Percentiles rank a stretch among this genome's conserved stretches.
phyloP scores from a whole-genome alignment of 2,888 invertebrate species.

The Rhimphoctona megacephalus region DNA sequence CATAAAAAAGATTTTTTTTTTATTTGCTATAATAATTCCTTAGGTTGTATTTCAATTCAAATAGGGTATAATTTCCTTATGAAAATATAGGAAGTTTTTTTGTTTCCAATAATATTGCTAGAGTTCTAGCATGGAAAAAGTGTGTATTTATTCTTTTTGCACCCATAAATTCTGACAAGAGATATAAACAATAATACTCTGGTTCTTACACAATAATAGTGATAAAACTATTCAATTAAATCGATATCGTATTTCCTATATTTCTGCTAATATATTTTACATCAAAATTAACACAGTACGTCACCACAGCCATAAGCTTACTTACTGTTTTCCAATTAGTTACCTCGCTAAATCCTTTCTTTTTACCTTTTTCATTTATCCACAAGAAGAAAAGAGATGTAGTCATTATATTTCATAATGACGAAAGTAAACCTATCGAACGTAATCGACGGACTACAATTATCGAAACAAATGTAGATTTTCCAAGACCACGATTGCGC shows the following conservation, averaged over 20 bases:
- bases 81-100: too few species aligned
- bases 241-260: neutral
- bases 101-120: too few species aligned
- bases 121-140: too few species aligned
- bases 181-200: too few species aligned
- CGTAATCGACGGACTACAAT: slow-evolving; percentile 61
- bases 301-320: neutral
- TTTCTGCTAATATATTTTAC: neutral
- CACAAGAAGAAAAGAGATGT: slow-evolving; percentile 3
- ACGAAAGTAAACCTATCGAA: slow-evolving; percentile 63
- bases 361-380: neutral
- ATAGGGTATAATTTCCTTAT: too few species aligned
- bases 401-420: slow-evolving; percentile 47
- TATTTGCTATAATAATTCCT: neutral
- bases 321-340: slow-evolving; percentile 9
- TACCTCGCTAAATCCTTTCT: neutral
- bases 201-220: too few species aligned
- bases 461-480: slow-evolving; percentile 67
- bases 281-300: neutral
- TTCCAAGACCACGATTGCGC: slow-evolving; percentile 59
- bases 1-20: neutral
- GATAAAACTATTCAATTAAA: too few species aligned
- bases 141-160: too few species aligned
- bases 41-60: neutral
- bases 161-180: too few species aligned